These are phyloP conservation scores for Halictus ligatus DNA, from an alignment of 2,888 invertebrate genomes.

Conservation along the genomic window DNA sequence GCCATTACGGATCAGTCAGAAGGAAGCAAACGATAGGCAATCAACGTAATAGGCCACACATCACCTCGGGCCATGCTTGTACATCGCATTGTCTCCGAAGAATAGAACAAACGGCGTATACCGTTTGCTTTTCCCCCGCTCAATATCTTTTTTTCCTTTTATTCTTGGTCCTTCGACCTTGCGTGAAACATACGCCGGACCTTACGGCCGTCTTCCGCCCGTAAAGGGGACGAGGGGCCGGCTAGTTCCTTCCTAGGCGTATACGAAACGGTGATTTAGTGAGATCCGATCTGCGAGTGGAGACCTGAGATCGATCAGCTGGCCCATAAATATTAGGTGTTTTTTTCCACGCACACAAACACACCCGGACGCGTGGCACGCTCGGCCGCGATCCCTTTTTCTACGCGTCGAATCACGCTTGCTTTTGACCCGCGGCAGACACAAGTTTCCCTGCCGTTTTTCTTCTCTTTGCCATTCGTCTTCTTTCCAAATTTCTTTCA, in stretches of 20 bases:
- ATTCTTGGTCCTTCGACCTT: constrained; percentile 57
- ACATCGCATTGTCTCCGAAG: constrained; percentile 8
- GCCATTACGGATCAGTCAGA: background rate
- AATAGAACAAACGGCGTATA: constrained; percentile 38
- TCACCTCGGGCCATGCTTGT: constrained; percentile 13
- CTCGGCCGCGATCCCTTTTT: constrained; percentile 27
- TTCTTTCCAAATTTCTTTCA: constrained; percentile 72
- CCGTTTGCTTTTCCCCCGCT: constrained; percentile 39
- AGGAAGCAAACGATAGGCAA: constrained; percentile 19
- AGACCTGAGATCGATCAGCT: constrained; percentile 76
- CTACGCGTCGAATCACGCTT: constrained; percentile 20
- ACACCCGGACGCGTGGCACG: constrained; percentile 16
- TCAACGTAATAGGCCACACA: constrained; percentile 35
- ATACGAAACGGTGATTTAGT: constrained; percentile 73
- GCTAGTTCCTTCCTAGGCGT: constrained; percentile 77
- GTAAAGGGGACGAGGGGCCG: constrained; percentile 57
- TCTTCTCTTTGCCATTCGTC: constrained; percentile 69
- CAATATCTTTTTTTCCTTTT: constrained; percentile 52
- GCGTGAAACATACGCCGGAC: constrained; percentile 60
- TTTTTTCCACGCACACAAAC: constrained; percentile 59
- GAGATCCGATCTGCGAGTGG: constrained; percentile 75
- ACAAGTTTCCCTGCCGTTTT: constrained; percentile 69
- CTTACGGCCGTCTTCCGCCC: constrained; percentile 62
- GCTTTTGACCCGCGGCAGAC: constrained; percentile 67
- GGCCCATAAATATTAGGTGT: constrained; percentile 79